Conservation (phyloP, 2,797 vertebrate species). For the Podarcis lilfordi region DNA sequence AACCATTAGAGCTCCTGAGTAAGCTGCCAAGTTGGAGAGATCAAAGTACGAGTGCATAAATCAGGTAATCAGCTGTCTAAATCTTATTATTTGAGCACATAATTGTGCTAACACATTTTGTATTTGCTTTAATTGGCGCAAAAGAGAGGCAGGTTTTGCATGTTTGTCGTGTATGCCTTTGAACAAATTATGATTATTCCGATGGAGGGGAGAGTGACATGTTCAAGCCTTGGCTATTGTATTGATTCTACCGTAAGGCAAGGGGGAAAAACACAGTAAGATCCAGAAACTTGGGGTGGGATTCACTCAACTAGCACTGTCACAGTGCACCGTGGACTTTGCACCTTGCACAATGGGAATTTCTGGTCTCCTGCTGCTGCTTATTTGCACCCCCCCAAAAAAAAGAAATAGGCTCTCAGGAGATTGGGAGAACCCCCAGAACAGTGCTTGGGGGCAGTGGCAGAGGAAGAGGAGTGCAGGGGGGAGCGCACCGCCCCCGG, state of each 20-base stretch:
- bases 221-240: not conserved
- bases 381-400: too few species aligned
- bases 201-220: not conserved
- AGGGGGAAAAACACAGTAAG: not conserved
- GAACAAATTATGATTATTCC: constrained; percentile 1
- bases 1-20: constrained; percentile 13
- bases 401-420: too few species aligned
- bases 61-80: constrained; percentile 34
- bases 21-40: constrained; percentile 35
- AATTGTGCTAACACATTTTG: constrained; percentile 9
- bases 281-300: not conserved
- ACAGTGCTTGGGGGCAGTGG: too few species aligned
- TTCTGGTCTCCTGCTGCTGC: too few species aligned
- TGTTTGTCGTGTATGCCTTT: not conserved
- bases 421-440: too few species aligned
- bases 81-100: constrained; percentile 16
- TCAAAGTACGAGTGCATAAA: constrained; percentile 32
- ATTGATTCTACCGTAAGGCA: not conserved
- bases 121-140: not conserved
- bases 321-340: too few species aligned
- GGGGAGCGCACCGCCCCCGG: too few species aligned
- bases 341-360: too few species aligned
- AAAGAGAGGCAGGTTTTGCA: not conserved
- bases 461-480: too few species aligned
- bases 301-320: too few species aligned